Evolutionary conservation across 2,113 vertebrate species (phyloP).

Genomic region (Psittacara wagleri): DNA sequence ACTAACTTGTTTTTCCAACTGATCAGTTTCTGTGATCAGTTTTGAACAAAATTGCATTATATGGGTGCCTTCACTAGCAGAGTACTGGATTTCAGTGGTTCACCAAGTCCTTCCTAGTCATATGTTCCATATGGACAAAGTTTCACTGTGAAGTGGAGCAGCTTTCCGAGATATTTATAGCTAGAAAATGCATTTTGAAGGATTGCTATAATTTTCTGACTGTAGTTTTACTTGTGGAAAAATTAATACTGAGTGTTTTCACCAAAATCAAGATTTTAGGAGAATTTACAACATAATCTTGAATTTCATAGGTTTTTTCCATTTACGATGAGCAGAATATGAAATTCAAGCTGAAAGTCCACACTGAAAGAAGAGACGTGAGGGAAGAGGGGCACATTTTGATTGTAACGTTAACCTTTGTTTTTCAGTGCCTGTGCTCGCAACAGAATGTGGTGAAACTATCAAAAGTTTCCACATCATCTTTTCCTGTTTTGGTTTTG

Average conservation of each 20-base stretch:
- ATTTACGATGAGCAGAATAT: background rate
- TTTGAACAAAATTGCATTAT: background rate
- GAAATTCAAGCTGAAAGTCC: background rate
- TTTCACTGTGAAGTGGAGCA: conserved; percentile 45
- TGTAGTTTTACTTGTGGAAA: conserved; percentile 42
- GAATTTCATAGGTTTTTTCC: conserved; percentile 11
- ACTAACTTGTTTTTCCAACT: background rate
- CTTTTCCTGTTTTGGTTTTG: background rate
- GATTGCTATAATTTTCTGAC: conserved; percentile 38
- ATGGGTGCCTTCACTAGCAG: background rate
- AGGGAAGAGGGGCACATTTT: background rate
- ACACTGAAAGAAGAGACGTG: background rate
- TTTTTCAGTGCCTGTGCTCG: background rate
- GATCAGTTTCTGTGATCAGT: background rate
- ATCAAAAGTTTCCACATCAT: background rate
- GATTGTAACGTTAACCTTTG: background rate
- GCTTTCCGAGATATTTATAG: conserved; percentile 50
- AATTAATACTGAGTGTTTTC: conserved; percentile 44
- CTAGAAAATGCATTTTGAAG: conserved; percentile 42
- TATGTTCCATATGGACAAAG: conserved; percentile 59
- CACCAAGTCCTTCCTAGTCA: conserved; percentile 43
- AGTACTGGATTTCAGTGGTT: conserved; percentile 29
- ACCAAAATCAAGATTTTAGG: conserved; percentile 20
- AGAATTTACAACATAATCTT: conserved; percentile 1
- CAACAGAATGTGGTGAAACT: background rate